A percentile compares a stretch with the other conserved stretches of the same genome.
Evolutionary conservation across 2,113 vertebrate genomes (phyloP).

Genomic region (Rhodinocichla rosea): DNA sequence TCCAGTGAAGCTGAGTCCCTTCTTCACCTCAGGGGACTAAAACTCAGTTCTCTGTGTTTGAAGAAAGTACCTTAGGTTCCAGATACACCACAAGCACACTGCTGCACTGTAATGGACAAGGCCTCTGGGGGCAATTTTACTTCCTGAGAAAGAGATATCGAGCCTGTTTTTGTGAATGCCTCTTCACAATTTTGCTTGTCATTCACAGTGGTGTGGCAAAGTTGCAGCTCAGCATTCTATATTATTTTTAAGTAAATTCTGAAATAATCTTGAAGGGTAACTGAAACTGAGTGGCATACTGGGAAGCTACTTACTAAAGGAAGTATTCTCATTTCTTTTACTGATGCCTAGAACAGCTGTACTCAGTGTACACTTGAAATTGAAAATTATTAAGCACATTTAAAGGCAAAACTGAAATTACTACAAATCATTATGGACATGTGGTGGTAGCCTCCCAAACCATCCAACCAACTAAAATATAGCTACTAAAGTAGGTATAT

Average conservation of each 20-base stretch:
- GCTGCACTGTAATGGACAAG: accelerated
- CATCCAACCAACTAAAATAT: neutral
- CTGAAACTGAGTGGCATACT: neutral
- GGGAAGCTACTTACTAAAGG: neutral
- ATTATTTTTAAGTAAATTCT: neutral
- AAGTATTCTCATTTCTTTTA: neutral
- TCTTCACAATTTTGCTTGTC: neutral
- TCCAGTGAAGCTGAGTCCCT: neutral
- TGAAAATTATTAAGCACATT: neutral
- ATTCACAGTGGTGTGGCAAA: neutral
- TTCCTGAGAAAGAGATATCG: neutral
- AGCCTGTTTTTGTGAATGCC: neutral
- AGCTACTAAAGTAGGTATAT: neutral
- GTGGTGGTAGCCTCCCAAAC: neutral
- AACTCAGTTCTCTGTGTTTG: neutral
- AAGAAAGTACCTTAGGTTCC: neutral
- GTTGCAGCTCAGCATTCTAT: neutral
- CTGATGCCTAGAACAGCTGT: neutral
- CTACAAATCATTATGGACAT: neutral
- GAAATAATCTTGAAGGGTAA: neutral
- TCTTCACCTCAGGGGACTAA: neutral
- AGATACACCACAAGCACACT: neutral
- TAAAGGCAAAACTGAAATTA: neutral
- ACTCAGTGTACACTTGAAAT: neutral
- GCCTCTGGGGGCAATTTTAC: neutral